Evolutionary conservation across 2,113 vertebrate species (phyloP), one percentile per base, ranked within the genome.

Genomic region (Pavo muticus): DNA sequence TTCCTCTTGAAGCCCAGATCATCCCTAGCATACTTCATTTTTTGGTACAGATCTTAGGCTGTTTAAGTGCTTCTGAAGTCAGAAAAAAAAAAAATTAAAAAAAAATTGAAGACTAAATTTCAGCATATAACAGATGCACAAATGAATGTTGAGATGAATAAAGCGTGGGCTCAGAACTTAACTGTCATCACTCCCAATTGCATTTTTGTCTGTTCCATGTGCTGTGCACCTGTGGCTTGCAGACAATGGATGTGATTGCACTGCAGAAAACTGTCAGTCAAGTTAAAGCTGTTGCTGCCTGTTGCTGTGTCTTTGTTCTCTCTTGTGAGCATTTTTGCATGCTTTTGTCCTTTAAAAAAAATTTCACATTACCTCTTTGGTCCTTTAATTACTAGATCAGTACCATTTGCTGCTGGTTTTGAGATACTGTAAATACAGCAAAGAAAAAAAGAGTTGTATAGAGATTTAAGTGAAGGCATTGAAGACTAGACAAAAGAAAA

Each of bases 241-340:
- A 94, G 88, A 97, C 95, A 97, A 96, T 95, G 87, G 83, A 72
- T 88, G 94, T 97, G 91, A 96, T 97, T 96, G 94, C 95, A 42
- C 50, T 81, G 37, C 39, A 82, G 93, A 96, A 95, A 94, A 77
- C 79, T 93, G 88, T 88, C 83, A 93, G 83, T 37, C 61, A 63
- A 67, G 95, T 97, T 91, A 83, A 96, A 95, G 75, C 56, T 82
- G 82, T 60, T 79, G 79, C 61, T 78, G 77, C 88, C 83, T 83
- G 59, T 56, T 90, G 76, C 76, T 72, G 73, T 74, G 59, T 72
- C 95, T 90, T 96, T 81, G 83, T 94, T 88, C 93, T 69, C 29
- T 88, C 54, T 71, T 86, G 72, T 59, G 63, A 95, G 57, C 56
- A 32, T 63, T 21, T 74, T 39, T 77, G 30, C 21, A 19, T 79